Percentiles rank a stretch among this genome's conserved stretches.
Conservation (phyloP, 2,797 vertebrate species). For the Spondyliosoma cantharus region DNA sequence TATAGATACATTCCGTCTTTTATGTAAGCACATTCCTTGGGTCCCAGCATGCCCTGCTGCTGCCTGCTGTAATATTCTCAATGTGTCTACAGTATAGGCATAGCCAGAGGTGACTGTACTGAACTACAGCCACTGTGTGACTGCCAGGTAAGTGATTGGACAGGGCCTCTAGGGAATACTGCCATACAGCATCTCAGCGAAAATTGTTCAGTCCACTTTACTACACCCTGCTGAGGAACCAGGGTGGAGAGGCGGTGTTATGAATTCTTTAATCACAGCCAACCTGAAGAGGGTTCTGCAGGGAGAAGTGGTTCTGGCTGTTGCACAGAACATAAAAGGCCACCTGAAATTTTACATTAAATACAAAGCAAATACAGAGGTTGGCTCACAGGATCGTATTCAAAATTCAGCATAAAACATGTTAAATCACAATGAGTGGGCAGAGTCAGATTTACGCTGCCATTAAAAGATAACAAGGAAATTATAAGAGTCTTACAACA, state of each 20-base stretch:
- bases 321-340: constrained; percentile 5
- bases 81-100: constrained; percentile 21
- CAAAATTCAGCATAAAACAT: constrained; percentile 2
- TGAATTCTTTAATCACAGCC: constrained; percentile 47
- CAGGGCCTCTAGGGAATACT: constrained; percentile 41
- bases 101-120: constrained; percentile 44
- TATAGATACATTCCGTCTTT: not conserved
- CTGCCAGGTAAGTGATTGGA: constrained; percentile 50
- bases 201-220: constrained; percentile 49
- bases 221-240: constrained; percentile 41
- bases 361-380: constrained; percentile 4
- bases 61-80: constrained; percentile 46
- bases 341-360: constrained; percentile 27
- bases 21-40: constrained; percentile 13
- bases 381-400: constrained; percentile 3
- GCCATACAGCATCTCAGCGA: constrained; percentile 34
- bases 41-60: constrained; percentile 40
- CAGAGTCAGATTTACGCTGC: constrained; percentile 5
- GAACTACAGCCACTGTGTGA: constrained; percentile 43
- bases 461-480: constrained; percentile 11
- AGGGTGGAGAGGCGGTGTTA: not conserved
- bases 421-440: constrained; percentile 9
- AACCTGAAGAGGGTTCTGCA: constrained; percentile 39
- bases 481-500: constrained; percentile 10
- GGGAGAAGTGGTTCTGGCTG: constrained; percentile 18